Percentiles rank a stretch among this genome's conserved stretches.
Evolutionary conservation across 2,113 vertebrate genomes (phyloP).

Genomic region (Telmatochromis sp.): DNA sequence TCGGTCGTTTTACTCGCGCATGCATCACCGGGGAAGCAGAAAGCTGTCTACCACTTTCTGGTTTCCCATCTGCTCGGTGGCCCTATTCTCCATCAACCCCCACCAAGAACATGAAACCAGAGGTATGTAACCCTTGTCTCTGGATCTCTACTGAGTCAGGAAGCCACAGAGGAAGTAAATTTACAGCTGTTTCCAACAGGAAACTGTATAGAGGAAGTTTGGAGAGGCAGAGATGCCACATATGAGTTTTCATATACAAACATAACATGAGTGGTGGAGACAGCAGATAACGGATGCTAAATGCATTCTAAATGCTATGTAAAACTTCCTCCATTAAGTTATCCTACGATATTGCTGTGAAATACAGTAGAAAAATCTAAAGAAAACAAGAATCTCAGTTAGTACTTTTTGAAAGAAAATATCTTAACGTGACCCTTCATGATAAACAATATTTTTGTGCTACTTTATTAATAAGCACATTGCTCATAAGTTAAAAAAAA

Average conservation of each 20-base stretch:
- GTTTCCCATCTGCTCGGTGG: not conserved
- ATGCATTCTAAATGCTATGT: not conserved
- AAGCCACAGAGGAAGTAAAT: slow-evolving; percentile 37
- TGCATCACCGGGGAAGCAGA: not conserved
- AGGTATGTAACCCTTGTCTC: not conserved
- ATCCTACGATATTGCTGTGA: not conserved
- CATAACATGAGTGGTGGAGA: not conserved
- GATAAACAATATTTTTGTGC: not conserved
- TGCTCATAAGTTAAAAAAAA: not conserved
- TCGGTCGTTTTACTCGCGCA: not conserved
- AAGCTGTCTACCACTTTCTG: not conserved
- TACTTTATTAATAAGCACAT: not conserved
- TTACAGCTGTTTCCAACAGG: slow-evolving; percentile 18
- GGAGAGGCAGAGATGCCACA: not conserved
- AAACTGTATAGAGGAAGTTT: not conserved
- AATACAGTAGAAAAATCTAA: not conserved
- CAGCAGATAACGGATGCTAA: not conserved
- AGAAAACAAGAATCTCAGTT: not conserved
- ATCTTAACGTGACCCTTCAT: not conserved
- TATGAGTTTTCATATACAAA: not conserved
- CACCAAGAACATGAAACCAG: not conserved
- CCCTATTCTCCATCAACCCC: not conserved
- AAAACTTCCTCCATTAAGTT: not conserved
- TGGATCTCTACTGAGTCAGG: not conserved
- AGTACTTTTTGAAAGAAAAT: not conserved